Evolutionary conservation across 1,140 invertebrate genomes (phyloP), one percentile per base, ranked within the genome.

Genomic region (Arion vulgaris): DNA sequence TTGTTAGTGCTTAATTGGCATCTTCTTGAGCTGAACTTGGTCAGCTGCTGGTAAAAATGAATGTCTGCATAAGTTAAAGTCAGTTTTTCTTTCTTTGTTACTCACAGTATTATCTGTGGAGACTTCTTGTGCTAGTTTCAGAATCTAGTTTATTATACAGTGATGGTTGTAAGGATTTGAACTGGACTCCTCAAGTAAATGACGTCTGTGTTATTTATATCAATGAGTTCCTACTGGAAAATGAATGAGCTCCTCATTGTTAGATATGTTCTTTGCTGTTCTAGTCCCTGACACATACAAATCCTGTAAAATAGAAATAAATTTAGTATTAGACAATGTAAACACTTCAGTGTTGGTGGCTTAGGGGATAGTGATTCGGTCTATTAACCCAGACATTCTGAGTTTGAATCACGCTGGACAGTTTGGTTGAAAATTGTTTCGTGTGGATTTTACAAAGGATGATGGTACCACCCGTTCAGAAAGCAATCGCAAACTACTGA

Each of bases 151-250:
- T 9, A 73, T 41, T 5, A 41, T 38, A 5, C 15, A 13, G 9
- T 73, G 71, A 41, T 39, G 71, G 26, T 41, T 73, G 9, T 34
- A 17, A 45, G n/a, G 38, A 38, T 1, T 1, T 28, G 23, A 41
- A 73, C 19, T 38, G 34, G 39, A 26, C 38, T 73, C 38, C 1
- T 39, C 71, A 39, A 73, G n/a, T 1, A 73, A 23, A 34, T 38
- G 39, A 73, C 45, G 71, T 73, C 71, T 73, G 36, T 38, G 45
- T 73, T 34, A 15, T 13, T 41, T 1, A 73, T 73, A 45, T 38
- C 71, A n/a, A 73, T n/a, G 45, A 2, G n/a, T 23, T 23, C 45
- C n/a, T 34, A 73, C n/a, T 39, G 45, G 71, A 7, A 7, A n/a
- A 73, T n/a, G 34, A 73, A 73, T n/a, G 17, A 45, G 71, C 11